Conservation (phyloP, 2,797 vertebrate species). For the Lycodopsis pacificus region DNA sequence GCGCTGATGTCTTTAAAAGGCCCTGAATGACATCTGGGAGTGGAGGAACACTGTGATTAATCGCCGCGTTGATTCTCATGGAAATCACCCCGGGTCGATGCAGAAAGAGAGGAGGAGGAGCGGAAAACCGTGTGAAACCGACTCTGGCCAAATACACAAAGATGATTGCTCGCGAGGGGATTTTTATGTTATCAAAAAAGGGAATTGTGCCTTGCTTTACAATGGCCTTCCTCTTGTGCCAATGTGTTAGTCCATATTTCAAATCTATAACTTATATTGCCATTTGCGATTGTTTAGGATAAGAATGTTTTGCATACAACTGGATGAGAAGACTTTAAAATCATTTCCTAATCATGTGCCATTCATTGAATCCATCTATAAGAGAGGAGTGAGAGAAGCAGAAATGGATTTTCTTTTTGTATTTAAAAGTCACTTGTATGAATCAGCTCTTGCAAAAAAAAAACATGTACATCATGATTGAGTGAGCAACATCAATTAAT, state of each 20-base stretch:
- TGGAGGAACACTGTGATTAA: slow-evolving; percentile 82
- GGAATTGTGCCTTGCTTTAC: slow-evolving; percentile 52
- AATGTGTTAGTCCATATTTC: slow-evolving; percentile 55
- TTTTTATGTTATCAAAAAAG: slow-evolving; percentile 75
- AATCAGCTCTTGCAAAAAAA: slow-evolving; percentile 10
- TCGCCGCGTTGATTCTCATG: slow-evolving; percentile 83
- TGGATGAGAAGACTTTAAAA: slow-evolving; percentile 34
- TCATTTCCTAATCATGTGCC: slow-evolving; percentile 38
- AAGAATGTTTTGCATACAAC: slow-evolving; percentile 21
- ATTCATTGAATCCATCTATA: slow-evolving; percentile 11
- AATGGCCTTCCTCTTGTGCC: slow-evolving; percentile 57
- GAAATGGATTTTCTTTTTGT: neutral
- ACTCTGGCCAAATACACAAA: slow-evolving; percentile 70
- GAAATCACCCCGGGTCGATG: slow-evolving; percentile 76
- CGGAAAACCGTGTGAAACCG: slow-evolving; percentile 78
- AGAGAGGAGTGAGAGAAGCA: neutral
- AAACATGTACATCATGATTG: slow-evolving; percentile 31
- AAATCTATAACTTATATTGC: slow-evolving; percentile 59
- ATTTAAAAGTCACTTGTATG: slow-evolving; percentile 24
- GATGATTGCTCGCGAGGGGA: slow-evolving; percentile 75
- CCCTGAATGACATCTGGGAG: slow-evolving; percentile 83
- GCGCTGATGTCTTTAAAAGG: slow-evolving; percentile 83
- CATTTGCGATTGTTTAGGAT: slow-evolving; percentile 30
- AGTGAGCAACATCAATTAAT: slow-evolving; percentile 60
- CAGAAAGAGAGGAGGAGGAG: slow-evolving; percentile 73